phyloP scores from a whole-genome alignment of 2,797 vertebrate genomes.

The Trematomus bernacchii region DNA sequence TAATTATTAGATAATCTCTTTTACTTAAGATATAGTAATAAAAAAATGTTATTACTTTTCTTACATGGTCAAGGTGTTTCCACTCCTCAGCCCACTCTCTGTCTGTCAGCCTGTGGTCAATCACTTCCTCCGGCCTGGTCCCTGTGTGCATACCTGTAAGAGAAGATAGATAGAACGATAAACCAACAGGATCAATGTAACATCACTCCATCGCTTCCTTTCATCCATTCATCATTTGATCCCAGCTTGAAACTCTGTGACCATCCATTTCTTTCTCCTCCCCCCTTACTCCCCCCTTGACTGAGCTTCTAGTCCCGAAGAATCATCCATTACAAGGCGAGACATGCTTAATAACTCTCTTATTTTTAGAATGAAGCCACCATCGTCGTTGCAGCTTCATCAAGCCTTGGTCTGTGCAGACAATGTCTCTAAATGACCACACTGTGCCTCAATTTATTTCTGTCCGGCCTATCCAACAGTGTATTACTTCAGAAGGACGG shows the following conservation, averaged over 20 bases:
- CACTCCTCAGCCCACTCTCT: slow-evolving; percentile 99
- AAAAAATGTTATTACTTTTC: slow-evolving; percentile 89
- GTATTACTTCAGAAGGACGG: slow-evolving; percentile 6
- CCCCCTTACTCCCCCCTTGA: slow-evolving; percentile 32
- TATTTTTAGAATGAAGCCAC: slow-evolving; percentile 78
- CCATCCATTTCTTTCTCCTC: slow-evolving; percentile 38
- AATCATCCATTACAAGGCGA: slow-evolving; percentile 79
- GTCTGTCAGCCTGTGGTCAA: slow-evolving; percentile 97
- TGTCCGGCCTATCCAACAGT: slow-evolving; percentile 12
- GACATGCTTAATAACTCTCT: slow-evolving; percentile 72
- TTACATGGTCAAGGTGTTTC: slow-evolving; percentile 99
- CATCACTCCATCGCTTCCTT: slow-evolving; percentile 30
- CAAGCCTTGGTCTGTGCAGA: slow-evolving; percentile 37
- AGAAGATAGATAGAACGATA: slow-evolving; percentile 42
- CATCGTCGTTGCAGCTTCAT: slow-evolving; percentile 64
- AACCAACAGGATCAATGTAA: slow-evolving; percentile 50
- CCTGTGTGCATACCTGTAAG: slow-evolving; percentile 88
- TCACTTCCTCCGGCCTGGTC: slow-evolving; percentile 94
- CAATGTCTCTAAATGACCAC: slow-evolving; percentile 27
- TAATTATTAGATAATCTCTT: slow-evolving; percentile 5
- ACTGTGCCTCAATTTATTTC: slow-evolving; percentile 20
- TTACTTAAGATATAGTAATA: slow-evolving; percentile 83
- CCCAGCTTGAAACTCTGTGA: slow-evolving; percentile 27
- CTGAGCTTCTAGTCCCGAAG: slow-evolving; percentile 68
- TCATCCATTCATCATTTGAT: slow-evolving; percentile 36